Conservation (phyloP, 1,140 invertebrate genomes). For the Hetaerina americana region DNA sequence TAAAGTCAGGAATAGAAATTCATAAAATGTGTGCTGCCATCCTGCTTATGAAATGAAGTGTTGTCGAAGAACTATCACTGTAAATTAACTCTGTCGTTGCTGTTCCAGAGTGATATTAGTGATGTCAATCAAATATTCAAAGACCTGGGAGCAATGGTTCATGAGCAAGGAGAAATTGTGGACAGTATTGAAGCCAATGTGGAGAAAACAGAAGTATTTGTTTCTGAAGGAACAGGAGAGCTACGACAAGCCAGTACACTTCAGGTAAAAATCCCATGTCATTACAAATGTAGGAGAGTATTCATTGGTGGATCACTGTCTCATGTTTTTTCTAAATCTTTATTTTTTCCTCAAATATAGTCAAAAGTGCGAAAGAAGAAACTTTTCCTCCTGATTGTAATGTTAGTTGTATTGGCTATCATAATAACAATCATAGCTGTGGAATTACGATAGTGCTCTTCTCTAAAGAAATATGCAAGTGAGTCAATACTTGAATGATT, state of each 20-base stretch:
- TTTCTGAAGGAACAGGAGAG: slow-evolving; percentile 67
- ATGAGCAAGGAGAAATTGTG: slow-evolving; percentile 92
- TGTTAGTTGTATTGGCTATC: slow-evolving; percentile 49
- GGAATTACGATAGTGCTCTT: slow-evolving; percentile 3
- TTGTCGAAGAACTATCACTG: too few species aligned
- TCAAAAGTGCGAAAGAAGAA: slow-evolving; percentile 80
- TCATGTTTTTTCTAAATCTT: slow-evolving; percentile 14
- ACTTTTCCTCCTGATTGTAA: slow-evolving; percentile 54
- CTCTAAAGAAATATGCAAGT: neutral
- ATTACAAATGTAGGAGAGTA: slow-evolving; percentile 11
- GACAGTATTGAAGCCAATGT: slow-evolving; percentile 96
- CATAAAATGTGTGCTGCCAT: too few species aligned
- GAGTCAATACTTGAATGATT: neutral
- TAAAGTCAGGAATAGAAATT: too few species aligned
- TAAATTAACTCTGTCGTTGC: slow-evolving; percentile 17
- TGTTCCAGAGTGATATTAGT: slow-evolving; percentile 73
- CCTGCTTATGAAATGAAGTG: too few species aligned
- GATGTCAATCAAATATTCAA: slow-evolving; percentile 98
- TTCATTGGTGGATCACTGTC: slow-evolving; percentile 13
- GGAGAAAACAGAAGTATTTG: slow-evolving; percentile 76
- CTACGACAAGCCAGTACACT: slow-evolving; percentile 69
- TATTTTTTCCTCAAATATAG: slow-evolving; percentile 40
- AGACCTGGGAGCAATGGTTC: slow-evolving; percentile 89
- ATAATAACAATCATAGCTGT: slow-evolving; percentile 55
- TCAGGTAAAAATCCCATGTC: slow-evolving; percentile 35